phyloP scores from a whole-genome alignment of 2,888 invertebrate species.

The Stenurella melanura region DNA sequence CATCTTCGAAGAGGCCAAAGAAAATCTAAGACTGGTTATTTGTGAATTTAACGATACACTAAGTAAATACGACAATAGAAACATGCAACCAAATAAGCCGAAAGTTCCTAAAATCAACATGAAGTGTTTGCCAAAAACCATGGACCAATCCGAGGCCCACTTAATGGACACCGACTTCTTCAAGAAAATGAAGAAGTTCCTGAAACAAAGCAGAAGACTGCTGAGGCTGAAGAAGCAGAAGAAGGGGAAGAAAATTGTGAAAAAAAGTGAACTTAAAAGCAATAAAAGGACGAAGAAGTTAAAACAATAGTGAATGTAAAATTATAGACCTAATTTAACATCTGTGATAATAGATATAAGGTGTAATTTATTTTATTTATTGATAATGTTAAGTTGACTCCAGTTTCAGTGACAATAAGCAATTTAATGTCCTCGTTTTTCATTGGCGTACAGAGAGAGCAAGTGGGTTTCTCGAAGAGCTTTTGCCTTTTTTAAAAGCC shows the following conservation, averaged over 20 bases:
- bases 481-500: not conserved
- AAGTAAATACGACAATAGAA: slow-evolving; percentile 71
- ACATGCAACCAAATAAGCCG: slow-evolving; percentile 61
- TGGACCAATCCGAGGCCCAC: slow-evolving; percentile 76
- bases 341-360: slow-evolving; percentile 34
- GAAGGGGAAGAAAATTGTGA: slow-evolving; percentile 33
- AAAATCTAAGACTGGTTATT: slow-evolving; percentile 73
- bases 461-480: not conserved
- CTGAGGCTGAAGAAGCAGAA: slow-evolving; percentile 48
- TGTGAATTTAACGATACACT: slow-evolving; percentile 78
- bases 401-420: slow-evolving; percentile 16
- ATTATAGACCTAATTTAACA: not conserved
- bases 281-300: slow-evolving; percentile 40
- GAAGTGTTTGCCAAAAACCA: slow-evolving; percentile 57
- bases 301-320: slow-evolving; percentile 27
- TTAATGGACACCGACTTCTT: slow-evolving; percentile 79
- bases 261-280: slow-evolving; percentile 20
- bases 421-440: slow-evolving; percentile 30
- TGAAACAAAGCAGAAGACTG: slow-evolving; percentile 73
- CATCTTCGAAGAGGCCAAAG: slow-evolving; percentile 72
- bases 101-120: slow-evolving; percentile 72
- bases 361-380: slow-evolving; percentile 40
- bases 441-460: slow-evolving; percentile 12
- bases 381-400: slow-evolving; percentile 44
- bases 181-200: slow-evolving; percentile 76